These are phyloP conservation scores for Orius insidiosus DNA, from an alignment of 1,140 invertebrate genomes.

Conservation along the genomic window DNA sequence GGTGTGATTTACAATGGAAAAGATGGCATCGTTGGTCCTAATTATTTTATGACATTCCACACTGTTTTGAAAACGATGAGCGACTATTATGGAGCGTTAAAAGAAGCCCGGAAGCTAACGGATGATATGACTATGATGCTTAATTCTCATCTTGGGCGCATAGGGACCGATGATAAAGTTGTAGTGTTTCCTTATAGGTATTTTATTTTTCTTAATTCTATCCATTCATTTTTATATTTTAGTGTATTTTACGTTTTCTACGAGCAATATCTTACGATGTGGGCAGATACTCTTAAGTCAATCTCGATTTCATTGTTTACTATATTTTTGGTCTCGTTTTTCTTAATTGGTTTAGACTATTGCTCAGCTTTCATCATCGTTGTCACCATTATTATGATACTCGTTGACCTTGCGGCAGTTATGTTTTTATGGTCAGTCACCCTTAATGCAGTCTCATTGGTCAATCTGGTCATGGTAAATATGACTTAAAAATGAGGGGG, in stretches of 20 bases:
- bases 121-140: slow-evolving; percentile 68
- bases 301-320: slow-evolving; percentile 73
- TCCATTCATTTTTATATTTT: slow-evolving; percentile 26
- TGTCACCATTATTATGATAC: slow-evolving; percentile 84
- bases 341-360: slow-evolving; percentile 86
- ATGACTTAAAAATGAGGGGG: no score
- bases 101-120: slow-evolving; percentile 58
- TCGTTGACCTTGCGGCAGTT: slow-evolving; percentile 78
- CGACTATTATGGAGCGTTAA: slow-evolving; percentile 83
- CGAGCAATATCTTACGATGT: slow-evolving; percentile 96
- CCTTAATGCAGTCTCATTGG: slow-evolving; percentile 90
- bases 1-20: slow-evolving; percentile 40
- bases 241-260: slow-evolving; percentile 98
- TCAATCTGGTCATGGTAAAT: slow-evolving; percentile 97
- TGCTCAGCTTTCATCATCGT: slow-evolving; percentile 77
- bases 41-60: slow-evolving; percentile 93
- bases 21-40: slow-evolving; percentile 38
- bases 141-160: slow-evolving; percentile 34
- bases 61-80: slow-evolving; percentile 73
- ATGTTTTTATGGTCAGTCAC: slow-evolving; percentile 97
- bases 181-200: slow-evolving; percentile 89
- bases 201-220: no score
- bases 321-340: slow-evolving; percentile 86
- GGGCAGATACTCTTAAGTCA: slow-evolving; percentile 73
- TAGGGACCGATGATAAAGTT: slow-evolving; percentile 33